phyloP scores from a whole-genome alignment of 2,113 vertebrate species.

The Coptodon rendalli region DNA sequence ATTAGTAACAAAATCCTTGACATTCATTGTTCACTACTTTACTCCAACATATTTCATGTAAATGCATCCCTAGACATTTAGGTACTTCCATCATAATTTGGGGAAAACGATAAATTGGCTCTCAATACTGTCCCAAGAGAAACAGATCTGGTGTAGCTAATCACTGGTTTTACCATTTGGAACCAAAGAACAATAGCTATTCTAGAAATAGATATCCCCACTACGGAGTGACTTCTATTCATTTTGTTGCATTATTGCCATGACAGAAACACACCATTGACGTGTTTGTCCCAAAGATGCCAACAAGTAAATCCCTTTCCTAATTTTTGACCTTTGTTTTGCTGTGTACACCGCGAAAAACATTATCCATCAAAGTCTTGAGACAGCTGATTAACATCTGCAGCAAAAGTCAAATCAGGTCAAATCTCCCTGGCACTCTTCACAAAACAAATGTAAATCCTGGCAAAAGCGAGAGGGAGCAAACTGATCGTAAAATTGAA shows the following conservation, averaged over 20 bases:
- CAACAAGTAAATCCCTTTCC: neutral
- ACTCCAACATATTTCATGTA: neutral
- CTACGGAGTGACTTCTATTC: neutral
- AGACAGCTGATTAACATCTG: constrained; percentile 30
- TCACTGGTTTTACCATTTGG: neutral
- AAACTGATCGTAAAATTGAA: neutral
- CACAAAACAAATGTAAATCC: constrained; percentile 18
- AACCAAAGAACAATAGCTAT: neutral
- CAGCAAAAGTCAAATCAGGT: constrained; percentile 27
- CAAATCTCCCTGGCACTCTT: constrained; percentile 12
- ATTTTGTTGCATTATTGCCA: neutral
- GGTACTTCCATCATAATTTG: neutral
- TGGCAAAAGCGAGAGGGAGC: constrained; percentile 1
- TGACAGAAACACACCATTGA: neutral
- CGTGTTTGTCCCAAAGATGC: neutral
- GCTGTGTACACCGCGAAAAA: neutral
- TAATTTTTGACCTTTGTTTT: neutral
- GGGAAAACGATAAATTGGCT: neutral
- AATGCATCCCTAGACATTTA: neutral
- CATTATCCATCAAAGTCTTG: neutral
- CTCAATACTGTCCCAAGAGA: neutral
- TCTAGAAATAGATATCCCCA: neutral
- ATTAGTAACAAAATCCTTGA: neutral
- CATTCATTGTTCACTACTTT: neutral
- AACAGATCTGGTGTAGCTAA: neutral